phyloP scores from a whole-genome alignment of 2,888 invertebrate species.

The Shargacucullia verbasci region DNA sequence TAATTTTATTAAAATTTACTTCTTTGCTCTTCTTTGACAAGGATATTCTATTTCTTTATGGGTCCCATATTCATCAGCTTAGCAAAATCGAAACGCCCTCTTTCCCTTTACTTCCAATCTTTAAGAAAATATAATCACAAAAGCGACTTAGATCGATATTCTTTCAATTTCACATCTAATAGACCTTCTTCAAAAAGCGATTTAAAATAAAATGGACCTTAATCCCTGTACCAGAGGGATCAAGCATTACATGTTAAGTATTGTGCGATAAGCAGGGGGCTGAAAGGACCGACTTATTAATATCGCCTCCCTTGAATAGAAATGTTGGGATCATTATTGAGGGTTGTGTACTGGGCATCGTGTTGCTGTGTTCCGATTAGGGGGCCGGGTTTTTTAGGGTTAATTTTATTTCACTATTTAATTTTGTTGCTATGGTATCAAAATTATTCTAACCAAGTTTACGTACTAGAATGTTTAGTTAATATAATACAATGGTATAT shows the following conservation, averaged over 20 bases:
- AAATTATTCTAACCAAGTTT: not conserved
- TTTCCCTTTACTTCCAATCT: not conserved
- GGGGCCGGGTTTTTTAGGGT: slow-evolving; percentile 5
- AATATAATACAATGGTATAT: no score
- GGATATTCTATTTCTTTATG: no score
- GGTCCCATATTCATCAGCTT: not conserved
- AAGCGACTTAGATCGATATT: slow-evolving; percentile 36
- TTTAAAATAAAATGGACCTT: slow-evolving; percentile 56
- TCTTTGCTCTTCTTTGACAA: no score
- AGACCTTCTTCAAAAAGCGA: slow-evolving; percentile 52
- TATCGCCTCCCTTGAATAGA: slow-evolving; percentile 68
- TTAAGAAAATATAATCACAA: slow-evolving; percentile 35
- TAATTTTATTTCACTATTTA: not conserved
- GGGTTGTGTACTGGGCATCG: slow-evolving; percentile 59
- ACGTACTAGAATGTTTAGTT: no score
- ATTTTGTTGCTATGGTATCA: not conserved
- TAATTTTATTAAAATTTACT: no score
- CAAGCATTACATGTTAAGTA: slow-evolving; percentile 55
- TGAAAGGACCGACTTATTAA: slow-evolving; percentile 65
- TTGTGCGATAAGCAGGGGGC: slow-evolving; percentile 41
- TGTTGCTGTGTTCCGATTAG: slow-evolving; percentile 50
- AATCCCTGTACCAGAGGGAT: slow-evolving; percentile 53
- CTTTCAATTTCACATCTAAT: slow-evolving; percentile 51
- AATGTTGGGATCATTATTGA: slow-evolving; percentile 65
- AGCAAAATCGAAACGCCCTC: not conserved